A percentile compares a stretch with the other conserved stretches of the same genome.
Evolutionary conservation across 1,140 invertebrate species (phyloP).

Genomic region (Cataglyphis hispanica): DNA sequence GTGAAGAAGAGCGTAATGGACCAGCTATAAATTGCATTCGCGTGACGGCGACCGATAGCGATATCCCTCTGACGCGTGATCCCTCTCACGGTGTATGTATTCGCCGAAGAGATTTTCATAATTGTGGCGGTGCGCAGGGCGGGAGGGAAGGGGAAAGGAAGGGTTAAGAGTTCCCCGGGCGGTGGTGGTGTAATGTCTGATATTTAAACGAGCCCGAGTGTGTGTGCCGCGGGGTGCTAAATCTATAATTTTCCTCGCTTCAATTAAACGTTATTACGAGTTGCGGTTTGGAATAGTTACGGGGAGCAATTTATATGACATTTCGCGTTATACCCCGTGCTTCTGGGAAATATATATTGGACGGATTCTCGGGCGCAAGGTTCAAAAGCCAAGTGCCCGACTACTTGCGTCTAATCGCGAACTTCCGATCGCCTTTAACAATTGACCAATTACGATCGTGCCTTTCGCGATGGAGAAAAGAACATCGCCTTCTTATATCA

Average conservation of each 20-base stretch:
- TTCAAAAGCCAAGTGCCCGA: neutral
- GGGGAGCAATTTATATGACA: slow-evolving; percentile 12
- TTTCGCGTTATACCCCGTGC: neutral
- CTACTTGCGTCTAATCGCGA: neutral
- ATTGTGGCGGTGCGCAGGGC: too few species aligned
- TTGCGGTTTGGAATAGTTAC: neutral
- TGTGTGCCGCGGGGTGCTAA: neutral
- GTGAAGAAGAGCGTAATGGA: slow-evolving; percentile 70
- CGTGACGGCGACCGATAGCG: slow-evolving; percentile 28
- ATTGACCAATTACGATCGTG: neutral
- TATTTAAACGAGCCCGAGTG: slow-evolving; percentile 22
- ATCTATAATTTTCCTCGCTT: slow-evolving; percentile 28
- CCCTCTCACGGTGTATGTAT: neutral
- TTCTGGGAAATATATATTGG: slow-evolving; percentile 29
- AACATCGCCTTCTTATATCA: neutral
- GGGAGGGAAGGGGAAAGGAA: neutral
- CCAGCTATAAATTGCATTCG: slow-evolving; percentile 67
- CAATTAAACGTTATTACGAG: slow-evolving; percentile 31
- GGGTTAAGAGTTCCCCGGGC: neutral
- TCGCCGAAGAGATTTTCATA: slow-evolving; percentile 1
- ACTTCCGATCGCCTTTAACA: slow-evolving; percentile 1
- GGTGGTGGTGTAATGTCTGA: slow-evolving; percentile 17
- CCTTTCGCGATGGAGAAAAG: neutral
- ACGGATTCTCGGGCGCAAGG: too few species aligned
- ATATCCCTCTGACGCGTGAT: neutral